Base-by-base conservation (phyloP, 2,797 vertebrate species). In the Natrix natrix region DNA sequence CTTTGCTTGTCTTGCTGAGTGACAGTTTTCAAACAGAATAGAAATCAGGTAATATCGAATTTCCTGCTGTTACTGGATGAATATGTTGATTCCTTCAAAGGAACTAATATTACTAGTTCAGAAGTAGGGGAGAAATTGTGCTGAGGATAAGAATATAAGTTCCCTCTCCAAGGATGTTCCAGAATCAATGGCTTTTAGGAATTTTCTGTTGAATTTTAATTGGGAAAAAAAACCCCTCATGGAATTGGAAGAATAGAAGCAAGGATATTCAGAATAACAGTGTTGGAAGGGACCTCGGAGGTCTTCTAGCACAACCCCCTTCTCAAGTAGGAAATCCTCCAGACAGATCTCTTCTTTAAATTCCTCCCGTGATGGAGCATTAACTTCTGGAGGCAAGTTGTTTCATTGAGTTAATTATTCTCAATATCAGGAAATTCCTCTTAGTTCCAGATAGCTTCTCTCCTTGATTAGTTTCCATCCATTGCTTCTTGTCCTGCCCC, bases 71-170 rank as follows among this genome's bases (percentile, higher is more conserved):
- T 96, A 93, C 92, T 96, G 92, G 94, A 96, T 95, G 96, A 96
- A 94, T 97, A 94, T 94, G 96, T 96, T 94, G 96, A 96, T 96
- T 96, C 95, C 96, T 96, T 96, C 95, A 94, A 96, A 97, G 96
- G 96, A 97, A 97, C 97, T 97, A 96, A 96, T 97, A 94, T 93
- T 94, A 66, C 95, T 97, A 97, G 96, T 97, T 97, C 96, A 96
- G 95, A 95, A 96, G 94, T 91, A 96, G 96, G 94, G 96, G 95
- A 93, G 94, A 95, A 94, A 94, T 91, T 94, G 69, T 95, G 95
- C 69, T 93, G 95, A 91, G 95, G 91, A 93, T 93, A 94, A 91
- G 78, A 94, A 95, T 95, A 94, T 95, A 94, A 95, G 94, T 89
- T 90, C 56, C 95, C 89, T 96, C 93, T 96, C 90, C 93, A 90